Percentiles rank a stretch among this genome's conserved stretches.
Conservation (phyloP, 1,140 invertebrate species). For the Choristoneura fumiferana region DNA sequence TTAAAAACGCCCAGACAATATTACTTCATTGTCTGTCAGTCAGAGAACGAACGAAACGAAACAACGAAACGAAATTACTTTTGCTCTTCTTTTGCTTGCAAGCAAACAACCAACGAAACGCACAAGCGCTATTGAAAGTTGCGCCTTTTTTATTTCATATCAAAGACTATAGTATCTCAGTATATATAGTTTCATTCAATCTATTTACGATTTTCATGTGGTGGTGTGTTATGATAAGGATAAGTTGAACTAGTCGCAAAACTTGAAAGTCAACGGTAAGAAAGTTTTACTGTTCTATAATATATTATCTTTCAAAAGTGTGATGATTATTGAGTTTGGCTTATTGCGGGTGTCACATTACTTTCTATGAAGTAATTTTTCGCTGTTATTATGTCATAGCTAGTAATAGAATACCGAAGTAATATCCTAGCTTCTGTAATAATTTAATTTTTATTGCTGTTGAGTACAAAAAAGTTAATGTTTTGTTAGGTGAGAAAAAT, state of each 20-base stretch:
- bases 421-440: conserved; percentile 3
- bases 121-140: conserved; percentile 11
- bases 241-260: conserved; percentile 1
- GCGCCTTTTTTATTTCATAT: conserved; percentile 8
- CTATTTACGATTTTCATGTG: conserved; percentile 17
- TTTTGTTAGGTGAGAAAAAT: no score
- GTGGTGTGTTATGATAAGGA: conserved; percentile 16
- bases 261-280: conserved; percentile 21
- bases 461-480: no score
- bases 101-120: no score
- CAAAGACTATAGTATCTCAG: no score
- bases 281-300: background rate
- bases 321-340: background rate
- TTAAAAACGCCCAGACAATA: no score
- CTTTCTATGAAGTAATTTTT: conserved; percentile 61
- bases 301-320: background rate
- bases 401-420: conserved; percentile 57
- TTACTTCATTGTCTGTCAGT: no score
- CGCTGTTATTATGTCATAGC: conserved; percentile 70
- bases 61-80: no score
- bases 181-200: no score
- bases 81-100: no score
- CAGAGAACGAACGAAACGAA: conserved; percentile 9
- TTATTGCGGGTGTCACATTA: conserved; percentile 62
- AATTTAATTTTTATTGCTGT: conserved; percentile 8